These are phyloP conservation scores for Acanthopagrus latus DNA, from an alignment of 2,797 vertebrate genomes.

Conservation along the genomic window DNA sequence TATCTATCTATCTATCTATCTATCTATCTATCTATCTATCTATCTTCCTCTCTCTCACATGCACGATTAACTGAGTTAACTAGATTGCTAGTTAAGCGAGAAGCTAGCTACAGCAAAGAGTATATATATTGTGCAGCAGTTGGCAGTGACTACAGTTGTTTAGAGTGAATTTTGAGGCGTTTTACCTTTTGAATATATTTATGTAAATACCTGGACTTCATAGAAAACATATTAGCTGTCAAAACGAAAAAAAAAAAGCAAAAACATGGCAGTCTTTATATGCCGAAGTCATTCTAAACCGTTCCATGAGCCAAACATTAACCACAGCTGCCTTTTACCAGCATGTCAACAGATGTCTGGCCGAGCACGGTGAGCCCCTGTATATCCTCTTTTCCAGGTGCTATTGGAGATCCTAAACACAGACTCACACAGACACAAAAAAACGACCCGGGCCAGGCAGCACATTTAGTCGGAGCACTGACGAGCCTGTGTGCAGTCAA, in stretches of 20 bases:
- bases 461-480: constrained; percentile 60
- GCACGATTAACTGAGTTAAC: too few species aligned
- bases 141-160: too few species aligned
- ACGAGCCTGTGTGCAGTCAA: constrained; percentile 77
- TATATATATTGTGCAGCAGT: too few species aligned
- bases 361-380: constrained; percentile 43
- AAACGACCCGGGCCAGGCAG: constrained; percentile 38
- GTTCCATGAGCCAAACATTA: constrained; percentile 57
- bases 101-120: too few species aligned
- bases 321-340: constrained; percentile 58
- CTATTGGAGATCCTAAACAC: constrained; percentile 47
- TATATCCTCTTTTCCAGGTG: constrained; percentile 65
- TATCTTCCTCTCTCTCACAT: too few species aligned
- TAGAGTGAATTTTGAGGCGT: not conserved
- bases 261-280: constrained; percentile 42
- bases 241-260: too few species aligned
- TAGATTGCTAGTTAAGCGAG: too few species aligned
- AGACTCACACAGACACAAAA: constrained; percentile 12
- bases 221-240: not conserved
- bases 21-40: too few species aligned
- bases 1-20: too few species aligned
- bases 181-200: not conserved
- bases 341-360: constrained; percentile 70
- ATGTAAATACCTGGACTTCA: not conserved
- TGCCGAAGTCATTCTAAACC: constrained; percentile 44